These are phyloP conservation scores for Aporophyla lueneburgensis DNA, from an alignment of 2,888 invertebrate genomes.

Conservation along the genomic window DNA sequence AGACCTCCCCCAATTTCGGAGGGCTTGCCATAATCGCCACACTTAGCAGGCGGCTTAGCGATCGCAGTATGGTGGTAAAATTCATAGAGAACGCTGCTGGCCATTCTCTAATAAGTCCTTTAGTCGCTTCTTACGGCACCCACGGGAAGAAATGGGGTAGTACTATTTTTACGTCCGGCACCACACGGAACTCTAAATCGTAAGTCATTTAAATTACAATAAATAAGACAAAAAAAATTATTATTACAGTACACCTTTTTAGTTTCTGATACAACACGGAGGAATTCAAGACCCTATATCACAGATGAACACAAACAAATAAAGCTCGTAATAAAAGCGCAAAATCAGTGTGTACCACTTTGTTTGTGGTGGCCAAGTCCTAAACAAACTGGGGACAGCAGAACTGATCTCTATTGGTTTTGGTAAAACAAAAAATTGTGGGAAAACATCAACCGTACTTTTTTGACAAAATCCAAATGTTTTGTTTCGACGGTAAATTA, in stretches of 20 bases:
- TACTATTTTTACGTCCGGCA: too few species aligned
- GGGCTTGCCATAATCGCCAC: too few species aligned
- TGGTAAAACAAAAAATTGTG: slow-evolving; percentile 56
- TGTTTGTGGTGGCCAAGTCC: slow-evolving; percentile 58
- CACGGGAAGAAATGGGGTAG: too few species aligned
- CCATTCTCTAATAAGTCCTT: too few species aligned
- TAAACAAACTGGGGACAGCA: slow-evolving; percentile 60
- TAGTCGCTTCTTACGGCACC: too few species aligned
- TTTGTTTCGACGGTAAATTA: not conserved
- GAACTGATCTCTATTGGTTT: slow-evolving; percentile 40
- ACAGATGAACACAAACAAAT: slow-evolving; percentile 44
- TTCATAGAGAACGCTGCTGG: too few species aligned
- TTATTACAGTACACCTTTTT: not conserved
- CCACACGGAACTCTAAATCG: too few species aligned
- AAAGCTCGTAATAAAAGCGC: slow-evolving; percentile 56
- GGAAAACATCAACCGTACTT: slow-evolving; percentile 11
- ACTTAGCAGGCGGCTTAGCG: too few species aligned
- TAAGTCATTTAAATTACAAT: not conserved
- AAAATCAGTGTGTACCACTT: slow-evolving; percentile 50
- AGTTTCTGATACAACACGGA: not conserved
- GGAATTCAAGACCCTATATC: slow-evolving; percentile 25
- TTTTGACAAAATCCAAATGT: slow-evolving; percentile 16
- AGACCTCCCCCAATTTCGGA: too few species aligned
- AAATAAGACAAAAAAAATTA: not conserved
- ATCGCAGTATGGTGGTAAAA: too few species aligned